A percentile compares a stretch with the other conserved stretches of the same genome.
Conservation (phyloP, 1,140 invertebrate species). For the Elysia chlorotica region DNA sequence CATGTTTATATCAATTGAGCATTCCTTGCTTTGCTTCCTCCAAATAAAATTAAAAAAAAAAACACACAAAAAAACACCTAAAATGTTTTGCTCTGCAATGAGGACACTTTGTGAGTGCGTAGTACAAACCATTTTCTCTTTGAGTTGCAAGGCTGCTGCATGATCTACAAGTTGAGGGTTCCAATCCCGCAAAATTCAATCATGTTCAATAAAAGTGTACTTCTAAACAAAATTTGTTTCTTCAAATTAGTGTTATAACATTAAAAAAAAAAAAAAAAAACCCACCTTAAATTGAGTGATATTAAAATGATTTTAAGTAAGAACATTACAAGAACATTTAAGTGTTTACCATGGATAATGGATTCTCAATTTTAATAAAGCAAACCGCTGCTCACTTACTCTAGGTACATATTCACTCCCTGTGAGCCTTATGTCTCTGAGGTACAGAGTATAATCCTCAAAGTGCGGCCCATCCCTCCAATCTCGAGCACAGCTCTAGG, state of each 20-base stretch:
- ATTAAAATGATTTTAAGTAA: neutral
- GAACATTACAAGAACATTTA: neutral
- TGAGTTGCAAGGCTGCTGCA: too few species aligned
- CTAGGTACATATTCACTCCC: slow-evolving; percentile 38
- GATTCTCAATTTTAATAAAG: neutral
- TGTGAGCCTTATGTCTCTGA: slow-evolving; percentile 34
- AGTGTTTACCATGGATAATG: too few species aligned
- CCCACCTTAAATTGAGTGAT: neutral
- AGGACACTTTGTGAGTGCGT: too few species aligned
- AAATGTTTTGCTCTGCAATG: too few species aligned
- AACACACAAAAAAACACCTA: too few species aligned
- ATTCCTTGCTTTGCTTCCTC: too few species aligned
- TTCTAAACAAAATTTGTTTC: neutral
- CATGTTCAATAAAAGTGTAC: neutral
- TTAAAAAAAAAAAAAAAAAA: too few species aligned
- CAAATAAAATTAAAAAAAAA: too few species aligned
- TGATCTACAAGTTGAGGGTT: too few species aligned
- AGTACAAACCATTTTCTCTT: too few species aligned
- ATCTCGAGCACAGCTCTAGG: slow-evolving; percentile 27
- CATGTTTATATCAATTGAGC: too few species aligned
- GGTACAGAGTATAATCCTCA: slow-evolving; percentile 27
- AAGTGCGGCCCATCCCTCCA: slow-evolving; percentile 21
- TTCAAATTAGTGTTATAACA: neutral
- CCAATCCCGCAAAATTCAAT: too few species aligned
- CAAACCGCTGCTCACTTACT: slow-evolving; percentile 17